Conservation (phyloP, 1,140 invertebrate species). For the Coboldia fuscipes region DNA sequence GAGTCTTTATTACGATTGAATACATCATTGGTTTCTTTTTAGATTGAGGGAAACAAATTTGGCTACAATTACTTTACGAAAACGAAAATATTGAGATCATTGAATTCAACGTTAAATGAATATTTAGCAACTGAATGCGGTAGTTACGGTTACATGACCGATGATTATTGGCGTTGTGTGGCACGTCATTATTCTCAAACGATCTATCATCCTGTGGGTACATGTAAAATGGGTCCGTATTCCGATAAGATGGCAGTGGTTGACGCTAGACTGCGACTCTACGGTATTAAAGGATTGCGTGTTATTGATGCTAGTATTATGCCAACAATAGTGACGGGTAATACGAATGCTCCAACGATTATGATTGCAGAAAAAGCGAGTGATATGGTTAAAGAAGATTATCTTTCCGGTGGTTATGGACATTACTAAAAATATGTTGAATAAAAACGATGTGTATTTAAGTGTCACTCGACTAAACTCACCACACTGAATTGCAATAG, state of each 20-base stretch:
- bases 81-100: slow-evolving; percentile 34
- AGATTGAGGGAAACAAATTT: slow-evolving; percentile 52
- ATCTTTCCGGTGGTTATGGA: slow-evolving; percentile 11
- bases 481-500: too few relatives aligned
- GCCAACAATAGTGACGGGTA: slow-evolving; percentile 41
- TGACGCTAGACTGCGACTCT: slow-evolving; percentile 30
- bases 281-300: slow-evolving; percentile 31
- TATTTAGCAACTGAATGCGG: slow-evolving; percentile 35
- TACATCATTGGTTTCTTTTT: slow-evolving; percentile 5
- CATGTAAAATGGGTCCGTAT: slow-evolving; percentile 40
- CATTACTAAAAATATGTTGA: too few relatives aligned
- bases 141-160: slow-evolving; percentile 21
- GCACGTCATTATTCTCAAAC: slow-evolving; percentile 40
- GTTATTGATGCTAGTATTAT: slow-evolving; percentile 53
- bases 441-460: too few relatives aligned
- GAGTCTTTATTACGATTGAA: background rate
- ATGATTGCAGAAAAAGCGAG: slow-evolving; percentile 48
- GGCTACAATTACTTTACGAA: slow-evolving; percentile 33
- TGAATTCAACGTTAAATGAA: slow-evolving; percentile 38
- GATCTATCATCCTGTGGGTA: slow-evolving; percentile 41
- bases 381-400: slow-evolving; percentile 39
- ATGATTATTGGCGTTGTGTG: slow-evolving; percentile 46
- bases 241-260: slow-evolving; percentile 33
- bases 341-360: slow-evolving; percentile 43
- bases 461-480: too few relatives aligned